phyloP scores from a whole-genome alignment of 30 jellyfish, hydroid and myxozoan genomes.

The Chironex yamaguchii region DNA sequence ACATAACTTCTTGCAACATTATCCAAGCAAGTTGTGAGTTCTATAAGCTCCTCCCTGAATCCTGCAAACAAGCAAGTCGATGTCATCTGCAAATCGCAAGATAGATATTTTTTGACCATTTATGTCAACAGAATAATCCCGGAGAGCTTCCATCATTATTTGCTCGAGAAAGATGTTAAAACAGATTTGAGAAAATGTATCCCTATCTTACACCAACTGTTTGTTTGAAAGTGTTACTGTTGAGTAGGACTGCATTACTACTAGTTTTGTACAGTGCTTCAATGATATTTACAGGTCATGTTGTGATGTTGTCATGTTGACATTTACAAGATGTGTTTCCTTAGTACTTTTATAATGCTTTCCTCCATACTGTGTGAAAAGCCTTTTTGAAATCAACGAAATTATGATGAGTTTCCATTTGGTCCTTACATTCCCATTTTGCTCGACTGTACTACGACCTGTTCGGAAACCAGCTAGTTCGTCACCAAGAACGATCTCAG shows the following conservation, averaged over 20 bases:
- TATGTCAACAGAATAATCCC: conserved; percentile 19
- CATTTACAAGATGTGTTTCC: too few species aligned
- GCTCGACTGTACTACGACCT: conserved; percentile 65
- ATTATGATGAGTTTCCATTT: conserved; percentile 43
- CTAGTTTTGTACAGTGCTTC: conserved; percentile 47
- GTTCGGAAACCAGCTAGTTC: conserved; percentile 69
- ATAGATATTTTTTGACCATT: conserved; percentile 42
- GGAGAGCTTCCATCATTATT: conserved; percentile 57
- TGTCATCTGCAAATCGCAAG: conserved; percentile 64
- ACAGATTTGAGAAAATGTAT: conserved; percentile 46
- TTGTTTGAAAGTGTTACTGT: conserved; percentile 1
- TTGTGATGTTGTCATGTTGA: conserved; percentile 38
- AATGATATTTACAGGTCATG: conserved; percentile 40
- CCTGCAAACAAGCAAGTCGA: conserved; percentile 53
- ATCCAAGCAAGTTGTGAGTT: conserved; percentile 39
- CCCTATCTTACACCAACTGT: conserved; percentile 63
- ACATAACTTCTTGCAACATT: conserved; percentile 34
- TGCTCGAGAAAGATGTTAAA: conserved; percentile 60
- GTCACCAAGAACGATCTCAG: conserved; percentile 38
- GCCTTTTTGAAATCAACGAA: conserved; percentile 61
- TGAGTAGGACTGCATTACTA: conserved; percentile 24
- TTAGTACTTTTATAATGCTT: conserved; percentile 34
- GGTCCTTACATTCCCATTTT: conserved; percentile 45
- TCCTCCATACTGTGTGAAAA: conserved; percentile 42
- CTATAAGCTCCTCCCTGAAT: conserved; percentile 34